phyloP scores from a whole-genome alignment of 2,113 vertebrate species.

The Eupsittula cactorum region DNA sequence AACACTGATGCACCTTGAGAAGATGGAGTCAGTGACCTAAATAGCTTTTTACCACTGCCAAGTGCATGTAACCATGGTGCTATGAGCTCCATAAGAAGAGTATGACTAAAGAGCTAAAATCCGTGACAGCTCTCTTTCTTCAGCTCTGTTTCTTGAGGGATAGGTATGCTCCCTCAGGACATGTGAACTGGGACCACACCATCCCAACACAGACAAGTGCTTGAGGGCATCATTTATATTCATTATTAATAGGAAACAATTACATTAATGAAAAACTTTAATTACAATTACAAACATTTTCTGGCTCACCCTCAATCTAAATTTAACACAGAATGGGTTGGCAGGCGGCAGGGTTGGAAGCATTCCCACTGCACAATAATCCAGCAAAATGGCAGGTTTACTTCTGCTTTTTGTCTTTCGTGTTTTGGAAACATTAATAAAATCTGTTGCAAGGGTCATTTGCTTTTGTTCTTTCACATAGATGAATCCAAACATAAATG shows the following conservation, averaged over 20 bases:
- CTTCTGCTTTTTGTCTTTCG: not conserved
- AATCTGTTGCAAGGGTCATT: not conserved
- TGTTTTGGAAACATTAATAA: not conserved
- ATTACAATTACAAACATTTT: not conserved
- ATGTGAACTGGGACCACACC: not conserved
- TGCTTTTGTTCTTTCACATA: not conserved
- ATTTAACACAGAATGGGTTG: not conserved
- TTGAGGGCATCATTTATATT: not conserved
- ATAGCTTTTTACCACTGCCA: not conserved
- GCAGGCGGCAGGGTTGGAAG: not conserved
- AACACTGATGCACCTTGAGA: not conserved
- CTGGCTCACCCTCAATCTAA: not conserved
- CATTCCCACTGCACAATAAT: not conserved
- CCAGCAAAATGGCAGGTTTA: not conserved
- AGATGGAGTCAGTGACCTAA: not conserved
- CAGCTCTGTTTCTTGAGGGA: not conserved
- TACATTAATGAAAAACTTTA: constrained; percentile 14
- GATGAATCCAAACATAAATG: not conserved
- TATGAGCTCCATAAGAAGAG: not conserved
- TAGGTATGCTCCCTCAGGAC: not conserved
- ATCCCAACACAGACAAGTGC: not conserved
- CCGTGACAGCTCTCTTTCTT: not conserved
- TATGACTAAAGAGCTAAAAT: not conserved
- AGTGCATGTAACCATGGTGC: not conserved
- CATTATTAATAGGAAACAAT: constrained; percentile 10